These are phyloP conservation scores for Tapera naevia DNA, from an alignment of 2,797 vertebrate species.

Conservation along the genomic window DNA sequence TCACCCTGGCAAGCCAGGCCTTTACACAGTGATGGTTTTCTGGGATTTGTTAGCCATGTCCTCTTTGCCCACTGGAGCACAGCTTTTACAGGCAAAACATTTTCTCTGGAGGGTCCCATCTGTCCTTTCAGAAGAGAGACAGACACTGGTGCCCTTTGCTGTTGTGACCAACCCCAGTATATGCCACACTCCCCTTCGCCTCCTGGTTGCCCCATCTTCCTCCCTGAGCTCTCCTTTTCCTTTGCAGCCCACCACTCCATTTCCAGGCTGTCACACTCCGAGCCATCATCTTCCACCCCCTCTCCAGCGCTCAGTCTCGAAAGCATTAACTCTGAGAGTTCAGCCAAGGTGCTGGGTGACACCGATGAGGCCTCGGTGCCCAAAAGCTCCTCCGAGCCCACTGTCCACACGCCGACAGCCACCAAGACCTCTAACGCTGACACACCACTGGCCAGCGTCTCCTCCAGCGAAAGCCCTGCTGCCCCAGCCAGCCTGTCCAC, in stretches of 20 bases:
- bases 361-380: conserved; percentile 78
- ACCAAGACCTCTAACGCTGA: conserved; percentile 54
- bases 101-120: not conserved
- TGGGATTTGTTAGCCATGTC: not conserved
- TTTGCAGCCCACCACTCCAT: conserved; percentile 77
- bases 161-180: not conserved
- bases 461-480: conserved; percentile 78
- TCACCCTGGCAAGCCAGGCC: not conserved
- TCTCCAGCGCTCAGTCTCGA: conserved; percentile 93
- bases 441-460: conserved; percentile 26
- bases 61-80: not conserved
- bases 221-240: not conserved
- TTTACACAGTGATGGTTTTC: not conserved
- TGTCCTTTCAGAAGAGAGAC: not conserved
- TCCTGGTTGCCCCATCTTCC: not conserved
- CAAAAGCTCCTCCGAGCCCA: conserved; percentile 93
- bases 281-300: conserved; percentile 87
- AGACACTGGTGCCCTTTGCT: not conserved
- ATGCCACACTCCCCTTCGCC: not conserved
- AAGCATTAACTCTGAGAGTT: conserved; percentile 86
- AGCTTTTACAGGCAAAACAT: not conserved
- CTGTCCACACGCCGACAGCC: conserved; percentile 79
- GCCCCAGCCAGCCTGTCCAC: conserved; percentile 81
- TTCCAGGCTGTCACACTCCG: conserved; percentile 82
- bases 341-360: conserved; percentile 70